Base-by-base conservation (phyloP, 2,113 vertebrate species). In the Coregonus clupeaformis region DNA sequence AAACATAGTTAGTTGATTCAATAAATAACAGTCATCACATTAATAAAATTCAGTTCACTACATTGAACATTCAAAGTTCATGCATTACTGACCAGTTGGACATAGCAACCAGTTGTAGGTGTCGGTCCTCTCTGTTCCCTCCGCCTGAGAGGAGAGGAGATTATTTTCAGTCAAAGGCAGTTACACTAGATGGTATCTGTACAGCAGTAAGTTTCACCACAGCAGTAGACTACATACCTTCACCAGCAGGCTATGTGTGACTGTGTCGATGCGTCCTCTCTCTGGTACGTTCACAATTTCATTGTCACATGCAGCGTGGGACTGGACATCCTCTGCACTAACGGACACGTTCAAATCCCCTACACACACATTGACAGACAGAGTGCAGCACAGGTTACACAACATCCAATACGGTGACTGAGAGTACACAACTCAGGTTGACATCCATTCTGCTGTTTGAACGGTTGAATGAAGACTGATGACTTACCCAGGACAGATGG, bases 321-420 rank as follows among this genome's bases (percentile, higher is more conserved):
- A 93, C 0, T 65, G 1, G 55, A 92, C 29, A 6, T 94, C 92
- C 79, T 95, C 92, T 65, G 94, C 94, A 4, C 75, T 90, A 55
- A 95, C 90, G 0, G 91, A 89, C 80, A 96, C 90, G 32, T 94
- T 89, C 80, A 95, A 60, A 7, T 69, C 77, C 27, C 95, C 95
- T 96, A 20, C 24, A 80, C 14, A 47, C 71, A 18, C 27, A 74
- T 2, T 69, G 3, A 29, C 62, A 9, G 24, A 68, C 2, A 1
- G 55, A 73, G 16, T 29, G 18, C 25, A 45, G 14, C 27, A 32
- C 57, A 14, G 18, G 57, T 59, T 59, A n/a, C 57, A n/a, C 20
- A 59, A 59, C 16, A 22, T n/a, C 20, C 16, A 59, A n/a, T 59
- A 22, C 1, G 25, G 25, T 4, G 64, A 24, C 2, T 36, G 32